These are phyloP conservation scores for Machimus rusticus DNA, from an alignment of 2,888 invertebrate genomes.

Conservation along the genomic window DNA sequence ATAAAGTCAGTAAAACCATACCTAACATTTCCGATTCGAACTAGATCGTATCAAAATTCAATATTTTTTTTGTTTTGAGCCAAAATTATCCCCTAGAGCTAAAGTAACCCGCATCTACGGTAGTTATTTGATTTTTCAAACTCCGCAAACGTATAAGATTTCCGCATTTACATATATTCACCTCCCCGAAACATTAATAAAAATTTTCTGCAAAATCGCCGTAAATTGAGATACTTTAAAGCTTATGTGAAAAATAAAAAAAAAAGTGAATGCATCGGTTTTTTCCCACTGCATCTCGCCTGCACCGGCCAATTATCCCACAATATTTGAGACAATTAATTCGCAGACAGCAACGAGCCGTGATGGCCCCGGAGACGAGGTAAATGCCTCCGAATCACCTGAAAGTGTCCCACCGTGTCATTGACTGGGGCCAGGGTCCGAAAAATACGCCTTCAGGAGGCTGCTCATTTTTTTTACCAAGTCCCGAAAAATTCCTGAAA, in stretches of 20 bases:
- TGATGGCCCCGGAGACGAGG: not conserved
- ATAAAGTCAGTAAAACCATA: too few species aligned
- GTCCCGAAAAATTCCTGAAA: slow-evolving; percentile 14
- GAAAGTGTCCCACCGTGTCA: not conserved
- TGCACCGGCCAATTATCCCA: not conserved
- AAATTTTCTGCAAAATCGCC: not conserved
- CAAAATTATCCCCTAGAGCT: too few species aligned
- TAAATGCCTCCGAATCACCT: not conserved
- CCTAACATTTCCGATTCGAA: too few species aligned
- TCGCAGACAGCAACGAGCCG: not conserved
- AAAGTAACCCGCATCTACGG: too few species aligned
- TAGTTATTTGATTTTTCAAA: too few species aligned
- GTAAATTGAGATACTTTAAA: not conserved
- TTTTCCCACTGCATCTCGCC: not conserved
- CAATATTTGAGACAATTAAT: not conserved
- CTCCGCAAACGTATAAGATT: too few species aligned
- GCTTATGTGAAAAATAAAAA: not conserved
- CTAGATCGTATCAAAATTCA: too few species aligned
- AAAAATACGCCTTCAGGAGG: not conserved
- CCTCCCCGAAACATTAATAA: not conserved
- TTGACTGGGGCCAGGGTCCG: not conserved
- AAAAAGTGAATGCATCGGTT: not conserved
- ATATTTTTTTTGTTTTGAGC: too few species aligned
- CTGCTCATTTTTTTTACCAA: not conserved
- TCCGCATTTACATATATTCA: too few species aligned